These are phyloP conservation scores for Gonioctena quinquepunctata DNA, from an alignment of 1,140 invertebrate species.

Conservation along the genomic window DNA sequence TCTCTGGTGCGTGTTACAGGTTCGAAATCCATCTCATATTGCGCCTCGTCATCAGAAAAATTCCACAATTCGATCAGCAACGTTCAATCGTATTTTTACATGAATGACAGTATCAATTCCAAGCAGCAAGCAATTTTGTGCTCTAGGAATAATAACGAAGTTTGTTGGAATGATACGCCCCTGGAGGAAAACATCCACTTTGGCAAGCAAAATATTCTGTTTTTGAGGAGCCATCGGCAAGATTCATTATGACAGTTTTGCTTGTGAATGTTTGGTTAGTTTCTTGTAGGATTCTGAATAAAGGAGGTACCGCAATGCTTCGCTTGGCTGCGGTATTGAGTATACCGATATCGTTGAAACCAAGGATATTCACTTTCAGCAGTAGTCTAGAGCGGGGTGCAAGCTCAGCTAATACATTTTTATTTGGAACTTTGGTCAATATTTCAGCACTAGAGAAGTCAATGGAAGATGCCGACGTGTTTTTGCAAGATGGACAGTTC, in stretches of 20 bases:
- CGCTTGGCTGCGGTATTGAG: background rate
- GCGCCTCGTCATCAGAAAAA: background rate
- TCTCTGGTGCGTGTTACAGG: background rate
- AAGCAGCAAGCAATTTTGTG: background rate
- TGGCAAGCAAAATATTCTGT: background rate
- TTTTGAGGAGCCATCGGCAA: background rate
- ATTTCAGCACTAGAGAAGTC: no score
- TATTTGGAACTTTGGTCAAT: background rate
- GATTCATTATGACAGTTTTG: background rate
- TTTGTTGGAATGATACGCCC: background rate
- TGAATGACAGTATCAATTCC: background rate
- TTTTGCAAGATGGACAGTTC: background rate
- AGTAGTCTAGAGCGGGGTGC: background rate
- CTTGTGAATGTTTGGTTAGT: background rate
- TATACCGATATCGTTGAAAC: background rate
- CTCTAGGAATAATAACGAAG: background rate
- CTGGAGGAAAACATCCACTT: background rate
- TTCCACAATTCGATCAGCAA: background rate
- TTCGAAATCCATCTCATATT: background rate
- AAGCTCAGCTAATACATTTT: background rate
- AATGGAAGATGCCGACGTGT: background rate
- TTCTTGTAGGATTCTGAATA: background rate
- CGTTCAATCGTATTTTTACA: background rate
- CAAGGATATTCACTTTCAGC: background rate
- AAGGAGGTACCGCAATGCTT: background rate